phyloP scores from a whole-genome alignment of 2,113 vertebrate genomes.

The Balaenoptera acutorostrata region DNA sequence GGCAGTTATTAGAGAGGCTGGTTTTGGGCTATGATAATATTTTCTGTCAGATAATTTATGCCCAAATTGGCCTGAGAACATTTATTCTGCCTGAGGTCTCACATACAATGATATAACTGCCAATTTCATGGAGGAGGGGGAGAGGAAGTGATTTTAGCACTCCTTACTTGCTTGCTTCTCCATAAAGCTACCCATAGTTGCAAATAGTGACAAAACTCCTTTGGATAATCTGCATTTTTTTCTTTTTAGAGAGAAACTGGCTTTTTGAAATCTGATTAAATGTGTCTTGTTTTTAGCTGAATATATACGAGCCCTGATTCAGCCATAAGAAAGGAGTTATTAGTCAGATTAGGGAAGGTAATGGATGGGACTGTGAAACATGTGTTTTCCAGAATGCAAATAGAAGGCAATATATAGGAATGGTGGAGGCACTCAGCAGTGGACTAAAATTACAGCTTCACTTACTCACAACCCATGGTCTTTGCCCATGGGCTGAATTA shows the following conservation, averaged over 20 bases:
- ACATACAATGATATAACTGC: constrained; percentile 19
- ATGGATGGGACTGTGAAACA: constrained; percentile 4
- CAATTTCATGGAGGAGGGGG: background rate
- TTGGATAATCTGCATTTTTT: constrained; percentile 53
- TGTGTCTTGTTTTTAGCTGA: constrained; percentile 40
- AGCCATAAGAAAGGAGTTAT: constrained; percentile 23
- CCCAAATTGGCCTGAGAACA: background rate
- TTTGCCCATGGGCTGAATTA: constrained; percentile 20
- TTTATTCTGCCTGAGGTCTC: constrained; percentile 48
- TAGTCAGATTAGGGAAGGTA: constrained; percentile 44
- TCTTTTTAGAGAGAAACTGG: constrained; percentile 8
- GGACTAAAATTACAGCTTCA: background rate
- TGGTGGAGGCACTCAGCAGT: background rate
- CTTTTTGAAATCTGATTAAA: constrained; percentile 7
- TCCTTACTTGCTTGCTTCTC: constrained; percentile 6
- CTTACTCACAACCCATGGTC: background rate
- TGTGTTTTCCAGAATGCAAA: background rate
- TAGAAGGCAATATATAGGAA: constrained; percentile 2
- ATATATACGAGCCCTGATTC: background rate
- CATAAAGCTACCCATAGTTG: constrained; percentile 33
- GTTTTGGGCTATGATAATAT: background rate
- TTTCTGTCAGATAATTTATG: constrained; percentile 30
- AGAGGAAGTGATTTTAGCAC: constrained; percentile 47
- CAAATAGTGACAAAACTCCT: constrained; percentile 28
- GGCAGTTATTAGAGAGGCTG: constrained; percentile 59